Base-by-base conservation (phyloP, 1,140 invertebrate species). In the Nixonia krombeini region DNA sequence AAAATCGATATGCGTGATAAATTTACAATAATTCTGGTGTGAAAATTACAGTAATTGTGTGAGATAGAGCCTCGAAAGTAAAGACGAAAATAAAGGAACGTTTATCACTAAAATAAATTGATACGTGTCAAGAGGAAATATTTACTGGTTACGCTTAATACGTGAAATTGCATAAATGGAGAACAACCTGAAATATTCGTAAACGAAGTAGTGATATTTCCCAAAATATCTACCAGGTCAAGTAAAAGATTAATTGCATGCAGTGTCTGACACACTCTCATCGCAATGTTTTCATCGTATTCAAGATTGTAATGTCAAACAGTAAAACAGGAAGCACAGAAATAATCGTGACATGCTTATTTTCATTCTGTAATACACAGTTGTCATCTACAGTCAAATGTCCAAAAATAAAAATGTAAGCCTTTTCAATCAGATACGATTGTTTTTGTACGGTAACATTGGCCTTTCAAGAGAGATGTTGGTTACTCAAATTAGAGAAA, bases 221-320 rank as follows among this genome's bases (percentile, higher is more conserved):
- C 35, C 2, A 15, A 37, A 13, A 37, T n/a, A 37, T 37, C 15
- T 16, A 12, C 10, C 35, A 16, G 35, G 35, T 37, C 35, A 37
- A 16, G 6, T 5, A 13, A 37, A 37, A 37, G 35, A 37, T 37
- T 37, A 37, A 37, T 15, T 37, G 7, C 35, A 37, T 37, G 35
- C 35, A 13, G 10, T 16, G 15, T 16, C 9, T 37, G 35, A 16
- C 35, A 12, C 15, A 37, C 35, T 37, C 17, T 37, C 17, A 33
- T 33, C 29, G 29, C 29, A 33, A 33, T 9, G 13, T 33, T 33
- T 33, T 33, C n/a, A 12, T 9, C 29, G n/a, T n/a, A n/a, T n/a
- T n/a, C n/a, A n/a, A n/a, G n/a, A n/a, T n/a, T n/a, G n/a, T n/a
- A n/a, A n/a, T n/a, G n/a, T n/a, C n/a, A n/a, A n/a, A n/a, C n/a